phyloP scores from a whole-genome alignment of 2,113 vertebrate species.

The Salminus brasiliensis region DNA sequence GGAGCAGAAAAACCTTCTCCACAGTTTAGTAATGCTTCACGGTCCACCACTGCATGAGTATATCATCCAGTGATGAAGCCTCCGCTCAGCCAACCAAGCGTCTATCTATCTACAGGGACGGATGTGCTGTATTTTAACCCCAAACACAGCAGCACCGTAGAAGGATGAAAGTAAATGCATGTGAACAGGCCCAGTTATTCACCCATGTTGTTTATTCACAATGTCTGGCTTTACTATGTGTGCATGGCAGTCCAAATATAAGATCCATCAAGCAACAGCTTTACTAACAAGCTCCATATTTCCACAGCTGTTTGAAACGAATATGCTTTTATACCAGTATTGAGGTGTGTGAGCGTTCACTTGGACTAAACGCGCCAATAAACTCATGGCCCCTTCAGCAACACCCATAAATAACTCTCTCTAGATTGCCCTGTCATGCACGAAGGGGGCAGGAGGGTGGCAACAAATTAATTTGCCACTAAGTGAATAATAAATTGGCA shows the following conservation, averaged over 20 bases:
- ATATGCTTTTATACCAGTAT: not conserved
- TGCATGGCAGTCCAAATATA: constrained; percentile 50
- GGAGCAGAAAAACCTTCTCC: not conserved
- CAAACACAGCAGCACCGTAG: constrained; percentile 24
- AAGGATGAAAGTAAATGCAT: constrained; percentile 40
- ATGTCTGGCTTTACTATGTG: constrained; percentile 34
- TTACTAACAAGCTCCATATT: constrained; percentile 30
- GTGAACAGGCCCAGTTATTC: constrained; percentile 14
- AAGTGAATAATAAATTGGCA: constrained; percentile 46
- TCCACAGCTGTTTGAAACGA: not conserved
- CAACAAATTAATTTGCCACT: constrained; percentile 11
- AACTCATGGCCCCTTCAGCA: not conserved
- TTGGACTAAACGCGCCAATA: constrained; percentile 8
- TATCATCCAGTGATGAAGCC: constrained; percentile 33
- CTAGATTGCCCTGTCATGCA: not conserved
- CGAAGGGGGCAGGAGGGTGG: not conserved
- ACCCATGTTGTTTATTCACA: constrained; percentile 48
- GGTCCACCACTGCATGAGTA: constrained; percentile 22
- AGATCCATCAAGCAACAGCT: constrained; percentile 40
- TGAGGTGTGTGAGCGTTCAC: constrained; percentile 19
- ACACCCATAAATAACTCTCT: not conserved
- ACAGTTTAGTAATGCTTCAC: constrained; percentile 19
- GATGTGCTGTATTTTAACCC: not conserved
- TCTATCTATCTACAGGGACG: not conserved
- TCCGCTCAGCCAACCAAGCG: not conserved